Evolutionary conservation across 2,888 invertebrate genomes (phyloP), one percentile per base, ranked within the genome.

Genomic region (Drosophila picticornis): DNA sequence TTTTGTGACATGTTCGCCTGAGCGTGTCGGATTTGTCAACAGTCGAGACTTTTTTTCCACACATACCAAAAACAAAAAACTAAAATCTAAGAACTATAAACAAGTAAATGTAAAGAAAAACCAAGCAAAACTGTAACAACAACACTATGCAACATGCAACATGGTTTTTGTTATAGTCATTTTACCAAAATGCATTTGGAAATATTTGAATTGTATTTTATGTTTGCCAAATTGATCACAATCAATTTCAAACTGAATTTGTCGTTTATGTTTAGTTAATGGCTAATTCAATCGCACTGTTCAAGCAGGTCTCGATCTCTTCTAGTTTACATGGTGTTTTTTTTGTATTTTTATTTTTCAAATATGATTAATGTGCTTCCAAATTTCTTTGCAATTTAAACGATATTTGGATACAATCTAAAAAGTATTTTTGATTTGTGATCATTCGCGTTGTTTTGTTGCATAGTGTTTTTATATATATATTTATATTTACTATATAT

Each of bases 101-200:
- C 13, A 34, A 34, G 22, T 43, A 50, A 46, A 48, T 9, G 25
- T 51, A 60, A 25, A 9, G 22, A 25, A 25, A 46, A 16, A 46
- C 25, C 16, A n/a, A 50, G 32, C 2, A 19, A 59, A n/a, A 13
- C 6, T 50, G 19, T 36, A 51, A 55, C 25, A 34, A 50, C 51
- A 64, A 57, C 77, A 71, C 77, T 77, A 77, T 77, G 77, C 75
- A 77, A 74, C 77, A 77, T 77, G 77, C 75, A 77, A 74, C 77
- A 63, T 27, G 36, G 10, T 34, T 67, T 4, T 16, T 11, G 5
- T 19, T n/a, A 1, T 51, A 29, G 27, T 4, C 11, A 19, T 29
- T 19, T 29, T 11, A 27, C 2, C n/a, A 29, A 56, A 56, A n/a
- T n/a, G 38, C 38, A 29, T 29, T 43, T 57, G n/a, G 3, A 31